Evolutionary conservation across 2,888 invertebrate species (phyloP).

Genomic region (Hyposoter dolosus): DNA sequence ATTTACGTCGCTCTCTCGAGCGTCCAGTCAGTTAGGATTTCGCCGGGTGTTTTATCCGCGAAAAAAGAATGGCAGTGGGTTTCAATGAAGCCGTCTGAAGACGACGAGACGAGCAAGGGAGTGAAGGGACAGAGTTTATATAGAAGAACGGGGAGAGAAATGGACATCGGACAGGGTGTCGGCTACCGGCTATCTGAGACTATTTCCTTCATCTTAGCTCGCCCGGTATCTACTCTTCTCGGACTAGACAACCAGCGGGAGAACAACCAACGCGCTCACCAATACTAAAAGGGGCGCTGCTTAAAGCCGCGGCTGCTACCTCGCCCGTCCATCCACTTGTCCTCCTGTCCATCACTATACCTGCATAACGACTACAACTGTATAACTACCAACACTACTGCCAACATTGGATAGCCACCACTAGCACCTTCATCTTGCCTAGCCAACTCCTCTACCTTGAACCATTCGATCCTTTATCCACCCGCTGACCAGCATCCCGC

Average conservation of each 20-base stretch:
- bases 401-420: constrained; percentile 27
- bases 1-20: constrained; percentile 34
- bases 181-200: constrained; percentile 83
- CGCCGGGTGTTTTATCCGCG: constrained; percentile 39
- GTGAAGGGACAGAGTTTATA: constrained; percentile 60
- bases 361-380: constrained; percentile 53
- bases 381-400: constrained; percentile 56
- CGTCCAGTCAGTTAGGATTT: constrained; percentile 59
- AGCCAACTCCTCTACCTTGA: constrained; percentile 64
- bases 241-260: constrained; percentile 52
- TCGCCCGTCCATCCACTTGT: constrained; percentile 52
- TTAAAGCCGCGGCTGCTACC: constrained; percentile 27
- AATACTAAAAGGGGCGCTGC: constrained; percentile 28
- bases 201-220: constrained; percentile 75
- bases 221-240: constrained; percentile 55
- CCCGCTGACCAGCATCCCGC: constrained; percentile 83
- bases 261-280: constrained; percentile 52
- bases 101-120: constrained; percentile 22
- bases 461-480: constrained; percentile 79
- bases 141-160: constrained; percentile 54
- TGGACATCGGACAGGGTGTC: constrained; percentile 81
- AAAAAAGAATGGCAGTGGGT: constrained; percentile 34
- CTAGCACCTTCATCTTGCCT: constrained; percentile 66
- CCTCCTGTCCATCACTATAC: constrained; percentile 55
- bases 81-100: constrained; percentile 37